A percentile compares a stretch with the other conserved stretches of the same genome.
Evolutionary conservation across 2,797 vertebrate species (phyloP).

Genomic region (Muscicapa comitata): DNA sequence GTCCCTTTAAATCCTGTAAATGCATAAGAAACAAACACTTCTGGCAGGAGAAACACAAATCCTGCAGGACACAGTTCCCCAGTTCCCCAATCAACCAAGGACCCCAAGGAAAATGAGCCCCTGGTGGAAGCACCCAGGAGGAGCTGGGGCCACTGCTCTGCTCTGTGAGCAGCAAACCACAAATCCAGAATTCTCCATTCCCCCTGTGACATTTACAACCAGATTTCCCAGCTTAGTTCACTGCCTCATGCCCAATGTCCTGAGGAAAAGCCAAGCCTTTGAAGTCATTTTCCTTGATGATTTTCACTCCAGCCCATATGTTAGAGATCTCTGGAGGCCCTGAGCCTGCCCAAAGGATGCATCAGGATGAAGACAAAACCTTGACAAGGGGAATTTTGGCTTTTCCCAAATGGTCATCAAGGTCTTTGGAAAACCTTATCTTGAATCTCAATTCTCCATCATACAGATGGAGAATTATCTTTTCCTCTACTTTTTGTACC

Average conservation of each 20-base stretch:
- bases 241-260: background rate
- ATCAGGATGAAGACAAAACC: background rate
- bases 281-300: background rate
- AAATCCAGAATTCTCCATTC: background rate
- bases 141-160: background rate
- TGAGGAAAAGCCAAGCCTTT: background rate
- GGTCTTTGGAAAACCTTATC: background rate
- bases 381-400: background rate
- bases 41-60: background rate
- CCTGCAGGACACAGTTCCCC: background rate
- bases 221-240: conserved; percentile 5
- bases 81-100: background rate
- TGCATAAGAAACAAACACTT: background rate
- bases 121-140: background rate
- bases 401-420: background rate
- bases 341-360: background rate
- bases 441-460: background rate
- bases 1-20: background rate
- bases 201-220: background rate
- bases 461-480: background rate
- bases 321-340: background rate
- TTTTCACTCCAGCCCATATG: background rate
- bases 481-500: background rate
- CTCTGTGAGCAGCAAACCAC: background rate
- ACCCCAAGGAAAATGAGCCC: background rate